Base-by-base conservation (phyloP, 2,797 vertebrate species). In the Eulemur mongoz region DNA sequence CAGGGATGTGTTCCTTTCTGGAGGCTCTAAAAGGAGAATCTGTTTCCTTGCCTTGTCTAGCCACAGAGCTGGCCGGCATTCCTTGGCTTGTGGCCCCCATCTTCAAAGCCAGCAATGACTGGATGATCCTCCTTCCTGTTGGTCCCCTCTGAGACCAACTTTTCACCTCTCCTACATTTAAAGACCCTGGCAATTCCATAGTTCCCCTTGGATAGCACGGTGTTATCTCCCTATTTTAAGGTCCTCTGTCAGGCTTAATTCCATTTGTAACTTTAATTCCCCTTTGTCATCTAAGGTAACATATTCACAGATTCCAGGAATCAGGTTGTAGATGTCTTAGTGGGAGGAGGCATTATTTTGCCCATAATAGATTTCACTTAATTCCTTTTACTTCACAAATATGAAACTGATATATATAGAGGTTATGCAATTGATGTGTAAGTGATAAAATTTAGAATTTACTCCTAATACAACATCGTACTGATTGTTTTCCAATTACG, bases 141-240 rank as follows among this genome's bases (percentile, higher is more conserved):
- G 67, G 15, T 23, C 35, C 20, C 25, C 15, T 20, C 32, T 7
- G 35, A 32, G 12, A 38, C 15, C 18, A 22, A 45, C 18, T 38
- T 38, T 9, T 73, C 23, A 15, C 9, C 17, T 1, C 48, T 12
- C 38, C 4, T 7, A 27, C 15, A 12, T 6, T 15, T 8, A n/a
- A 54, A 61, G 7, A 32, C 23, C 4, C 27, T 82, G 2, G 4
- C 8, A 0, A 27, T 6, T 10, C 10, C 0, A 0, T 11, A 0
- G 0, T 15, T 9, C 20, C 35, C 18, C 38, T 7, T 32, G 25
- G 32, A 22, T 12, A 7, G 15, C 0, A 23, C 2, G 1, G 11
- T 7, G 11, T 25, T 14, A 15, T 1, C 20, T 70, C 10, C 27
- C 45, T 38, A 2, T 7, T 7, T n/a, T 14, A 25, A 67, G 18